These are phyloP conservation scores for Hyalella azteca DNA, from an alignment of 2,888 invertebrate species.

Conservation along the genomic window DNA sequence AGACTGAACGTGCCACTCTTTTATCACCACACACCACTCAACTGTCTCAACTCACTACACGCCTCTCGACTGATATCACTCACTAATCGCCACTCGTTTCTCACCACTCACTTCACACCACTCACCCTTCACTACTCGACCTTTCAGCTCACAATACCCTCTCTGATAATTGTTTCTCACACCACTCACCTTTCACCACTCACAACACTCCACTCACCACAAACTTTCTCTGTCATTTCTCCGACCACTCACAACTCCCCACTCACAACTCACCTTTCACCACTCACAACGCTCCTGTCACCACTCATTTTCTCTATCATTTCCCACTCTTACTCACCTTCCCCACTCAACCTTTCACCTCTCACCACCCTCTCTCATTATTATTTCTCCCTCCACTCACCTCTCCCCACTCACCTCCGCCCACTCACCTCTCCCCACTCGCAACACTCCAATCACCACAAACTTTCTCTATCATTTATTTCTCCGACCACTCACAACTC, in stretches of 20 bases:
- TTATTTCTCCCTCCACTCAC: not conserved
- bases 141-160: not conserved
- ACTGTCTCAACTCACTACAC: not conserved
- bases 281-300: too few species aligned
- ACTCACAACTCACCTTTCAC: not conserved
- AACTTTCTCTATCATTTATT: not conserved
- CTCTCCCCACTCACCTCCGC: not conserved
- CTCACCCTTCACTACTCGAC: not conserved
- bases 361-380: not conserved
- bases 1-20: too few species aligned
- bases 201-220: not conserved
- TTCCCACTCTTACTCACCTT: not conserved
- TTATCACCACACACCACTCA: too few species aligned
- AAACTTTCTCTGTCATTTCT: not conserved
- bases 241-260: not conserved
- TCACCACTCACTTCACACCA: too few species aligned
- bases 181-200: not conserved
- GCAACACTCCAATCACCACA: not conserved
- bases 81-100: too few species aligned
- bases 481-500: not conserved
- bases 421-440: not conserved
- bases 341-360: not conserved
- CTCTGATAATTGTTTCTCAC: not conserved
- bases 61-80: not conserved
- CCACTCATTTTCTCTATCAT: not conserved